Evolutionary conservation across 2,888 invertebrate species (phyloP).

Genomic region (Oeneis ivallda): DNA sequence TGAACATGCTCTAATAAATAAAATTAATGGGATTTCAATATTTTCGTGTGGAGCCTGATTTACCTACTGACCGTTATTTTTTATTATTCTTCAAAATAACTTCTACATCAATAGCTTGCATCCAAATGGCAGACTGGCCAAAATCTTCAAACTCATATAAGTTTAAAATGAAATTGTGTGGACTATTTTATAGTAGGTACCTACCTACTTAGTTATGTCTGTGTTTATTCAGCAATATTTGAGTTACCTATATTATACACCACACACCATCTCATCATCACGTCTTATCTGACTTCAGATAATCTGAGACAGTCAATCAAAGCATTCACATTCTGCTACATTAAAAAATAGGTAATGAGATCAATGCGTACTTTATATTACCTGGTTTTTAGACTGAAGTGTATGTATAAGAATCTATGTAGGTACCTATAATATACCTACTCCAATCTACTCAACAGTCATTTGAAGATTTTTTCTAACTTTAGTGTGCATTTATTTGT

Average conservation of each 20-base stretch:
- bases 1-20: too few species aligned
- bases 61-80: too few species aligned
- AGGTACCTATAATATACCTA: neutral
- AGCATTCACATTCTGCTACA: neutral
- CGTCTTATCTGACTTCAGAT: neutral
- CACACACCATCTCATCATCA: too few species aligned
- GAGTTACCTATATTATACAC: too few species aligned
- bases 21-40: neutral
- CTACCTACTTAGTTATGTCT: neutral
- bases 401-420: neutral
- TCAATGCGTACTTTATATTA: neutral
- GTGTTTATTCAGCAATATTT: constrained; percentile 5
- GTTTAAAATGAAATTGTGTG: too few species aligned
- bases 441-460: neutral
- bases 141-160: too few species aligned
- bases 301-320: neutral
- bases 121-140: too few species aligned
- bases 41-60: too few species aligned
- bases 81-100: too few species aligned
- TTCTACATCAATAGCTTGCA: too few species aligned
- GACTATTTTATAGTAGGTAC: neutral
- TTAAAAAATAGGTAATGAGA: neutral
- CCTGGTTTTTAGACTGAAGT: constrained; percentile 1
- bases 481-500: neutral
- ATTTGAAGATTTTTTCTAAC: neutral